Evolutionary conservation across 2,888 invertebrate species (phyloP), one percentile per base, ranked within the genome.

Genomic region (Autographa gamma): DNA sequence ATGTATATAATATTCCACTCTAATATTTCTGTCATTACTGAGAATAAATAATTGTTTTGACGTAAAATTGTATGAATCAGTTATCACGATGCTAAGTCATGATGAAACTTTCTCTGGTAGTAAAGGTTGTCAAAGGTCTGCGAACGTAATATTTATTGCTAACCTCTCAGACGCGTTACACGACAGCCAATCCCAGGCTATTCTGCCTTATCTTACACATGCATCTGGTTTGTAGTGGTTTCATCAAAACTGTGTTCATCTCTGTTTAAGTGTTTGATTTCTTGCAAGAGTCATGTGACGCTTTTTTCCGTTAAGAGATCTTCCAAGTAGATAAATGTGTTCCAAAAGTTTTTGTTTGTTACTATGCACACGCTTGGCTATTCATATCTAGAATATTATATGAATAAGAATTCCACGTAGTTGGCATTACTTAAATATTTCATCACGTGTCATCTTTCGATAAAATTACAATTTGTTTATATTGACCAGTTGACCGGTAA

Each of bases 81-180:
- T 65, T 65, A 82, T 79, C 80, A 79, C 68, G 63, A 58, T 68
- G 63, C 65, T 69, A 74, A 72, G 69, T 60, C 74, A 71, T 81
- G 80, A 81, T 82, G 73, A 71, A 82, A 80, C 81, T 80, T 82
- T 80, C 81, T 71, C 73, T 77, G 64, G 43, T 70, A 72, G 1
- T 63, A 58, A 59, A 64, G 68, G 38, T 73, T 68, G 60, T 81
- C 68, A 78, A 71, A 74, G 71, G 79, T 81, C 71, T 58, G 52
- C 60, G 48, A 61, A 63, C 34, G 14, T 18, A 63, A 59, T 73
- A 64, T 64, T 68, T 64, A 71, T 56, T 68, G 54, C 38, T 16
- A 66, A 25, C 52, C 38, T 41, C 52, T 31, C 43, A 38, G 56
- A 32, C 19, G 48, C 25, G 32, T 77, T 60, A 31, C 60, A 41